Base-by-base conservation (phyloP, 1,140 invertebrate species). In the Cherax quadricarinatus region DNA sequence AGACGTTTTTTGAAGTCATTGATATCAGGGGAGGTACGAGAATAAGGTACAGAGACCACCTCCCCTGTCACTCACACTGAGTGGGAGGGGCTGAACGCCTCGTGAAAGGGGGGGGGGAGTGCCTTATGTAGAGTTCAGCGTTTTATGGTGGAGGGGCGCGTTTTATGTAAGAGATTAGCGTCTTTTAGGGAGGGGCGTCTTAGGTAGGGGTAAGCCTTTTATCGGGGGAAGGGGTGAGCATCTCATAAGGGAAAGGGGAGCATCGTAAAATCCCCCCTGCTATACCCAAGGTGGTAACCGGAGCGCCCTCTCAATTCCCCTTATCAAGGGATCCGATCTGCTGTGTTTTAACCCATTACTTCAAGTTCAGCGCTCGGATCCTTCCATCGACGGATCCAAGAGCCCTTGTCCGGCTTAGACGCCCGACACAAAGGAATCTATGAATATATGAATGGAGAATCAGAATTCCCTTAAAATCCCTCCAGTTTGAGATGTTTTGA, bases 281-380 rank as follows among this genome's bases (percentile, higher is more conserved):
- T 57, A 57, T 57, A 57, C 9, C 53, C 53, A 57, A 57, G 14
- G 53, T 66, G 84, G 90, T 81, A 91, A 86, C 90, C 90, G 84
- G 70, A 66, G 75, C 90, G 85, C 48, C 84, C 90, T 91, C 90
- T 87, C 90, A 86, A 91, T 91, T 87, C 90, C 82, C 70, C 90
- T 91, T 91, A 91, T 91, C 90, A 91, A 18, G 57, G 88, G 84
- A 91, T 91, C 90, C 84, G 85, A 91, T 91, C 90, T 91, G 41
- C 73, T 87, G 90, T 91, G 90, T 91, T 91, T 91, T 91, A 91
- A 91, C 90, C 90, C 84, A 91, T 91, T 91, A 91, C 90, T 91
- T 91, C 90, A 91, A 89, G 85, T 86, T 91, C 85, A 86, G 85
- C 84, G 78, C 75, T 41, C 78, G 60, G 84, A 73, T 57, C 49